These are phyloP conservation scores for Toxotes jaculatrix DNA, from an alignment of 2,113 vertebrate species.

Conservation along the genomic window DNA sequence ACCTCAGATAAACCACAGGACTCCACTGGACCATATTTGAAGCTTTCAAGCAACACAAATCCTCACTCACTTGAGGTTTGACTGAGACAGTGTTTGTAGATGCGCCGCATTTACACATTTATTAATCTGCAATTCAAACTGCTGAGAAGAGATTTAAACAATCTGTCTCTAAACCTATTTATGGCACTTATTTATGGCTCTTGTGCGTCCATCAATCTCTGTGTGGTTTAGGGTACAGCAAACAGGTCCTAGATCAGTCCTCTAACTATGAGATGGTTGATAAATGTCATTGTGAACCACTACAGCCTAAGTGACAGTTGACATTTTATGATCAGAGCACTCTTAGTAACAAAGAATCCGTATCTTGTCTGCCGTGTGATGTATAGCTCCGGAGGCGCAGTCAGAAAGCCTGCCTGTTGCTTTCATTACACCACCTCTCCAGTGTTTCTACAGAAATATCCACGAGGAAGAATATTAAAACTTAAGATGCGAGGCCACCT, in stretches of 20 bases:
- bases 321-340: conserved; percentile 61
- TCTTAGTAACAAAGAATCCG: conserved; percentile 38
- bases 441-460: not conserved
- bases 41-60: not conserved
- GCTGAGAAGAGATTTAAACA: conserved; percentile 18
- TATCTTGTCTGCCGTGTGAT: conserved; percentile 39
- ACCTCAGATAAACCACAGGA: not conserved
- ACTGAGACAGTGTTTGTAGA: not conserved
- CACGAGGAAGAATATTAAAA: conserved; percentile 22
- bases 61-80: not conserved
- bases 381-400: conserved; percentile 8
- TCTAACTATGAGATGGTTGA: conserved; percentile 36
- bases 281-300: conserved; percentile 52
- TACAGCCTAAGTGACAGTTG: conserved; percentile 62
- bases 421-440: conserved; percentile 12
- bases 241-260: conserved; percentile 34
- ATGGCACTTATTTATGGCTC: conserved; percentile 16
- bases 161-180: conserved; percentile 16
- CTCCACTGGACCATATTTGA: not conserved
- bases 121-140: conserved; percentile 27
- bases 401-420: conserved; percentile 27
- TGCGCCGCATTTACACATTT: not conserved
- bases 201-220: conserved; percentile 28
- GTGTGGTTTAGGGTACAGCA: conserved; percentile 4
- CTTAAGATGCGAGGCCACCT: conserved; percentile 7